Evolutionary conservation across 1,140 invertebrate species (phyloP).

Genomic region (Listronotus bonariensis): DNA sequence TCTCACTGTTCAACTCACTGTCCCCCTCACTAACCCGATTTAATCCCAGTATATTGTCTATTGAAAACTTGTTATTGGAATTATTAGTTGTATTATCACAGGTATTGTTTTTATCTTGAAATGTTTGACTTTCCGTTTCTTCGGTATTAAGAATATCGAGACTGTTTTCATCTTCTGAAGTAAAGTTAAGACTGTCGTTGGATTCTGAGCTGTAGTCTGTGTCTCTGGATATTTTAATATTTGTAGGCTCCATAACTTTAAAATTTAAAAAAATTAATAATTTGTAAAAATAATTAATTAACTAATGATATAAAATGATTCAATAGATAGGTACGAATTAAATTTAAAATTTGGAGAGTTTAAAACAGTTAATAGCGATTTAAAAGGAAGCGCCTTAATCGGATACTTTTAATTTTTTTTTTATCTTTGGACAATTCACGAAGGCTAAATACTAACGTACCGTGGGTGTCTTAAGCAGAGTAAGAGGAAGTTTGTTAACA

Average conservation of each 20-base stretch:
- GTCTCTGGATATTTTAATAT: conserved; percentile 15
- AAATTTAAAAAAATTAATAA: too few relatives aligned
- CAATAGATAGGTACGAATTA: too few relatives aligned
- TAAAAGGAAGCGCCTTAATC: too few relatives aligned
- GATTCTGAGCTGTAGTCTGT: conserved; percentile 19
- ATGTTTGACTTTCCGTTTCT: background rate
- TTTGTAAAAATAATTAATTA: too few relatives aligned
- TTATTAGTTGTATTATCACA: conserved; percentile 35
- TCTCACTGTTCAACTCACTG: conserved; percentile 22
- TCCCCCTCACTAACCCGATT: conserved; percentile 27
- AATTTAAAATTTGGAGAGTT: too few relatives aligned
- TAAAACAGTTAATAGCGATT: too few relatives aligned
- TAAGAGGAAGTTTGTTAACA: too few relatives aligned
- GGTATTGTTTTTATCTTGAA: conserved; percentile 8
- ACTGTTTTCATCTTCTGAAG: conserved; percentile 39
- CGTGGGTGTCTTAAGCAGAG: too few relatives aligned
- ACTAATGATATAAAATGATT: too few relatives aligned
- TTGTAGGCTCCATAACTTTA: conserved; percentile 4
- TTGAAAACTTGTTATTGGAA: conserved; percentile 51
- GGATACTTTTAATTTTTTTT: too few relatives aligned
- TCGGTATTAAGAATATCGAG: conserved; percentile 30
- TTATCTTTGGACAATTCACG: too few relatives aligned
- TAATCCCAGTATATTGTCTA: conserved; percentile 51
- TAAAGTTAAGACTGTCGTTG: conserved; percentile 21
- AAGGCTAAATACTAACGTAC: too few relatives aligned